Base-by-base conservation (phyloP, 2,113 vertebrate species). In the Sinocyclocheilus rhinocerous region DNA sequence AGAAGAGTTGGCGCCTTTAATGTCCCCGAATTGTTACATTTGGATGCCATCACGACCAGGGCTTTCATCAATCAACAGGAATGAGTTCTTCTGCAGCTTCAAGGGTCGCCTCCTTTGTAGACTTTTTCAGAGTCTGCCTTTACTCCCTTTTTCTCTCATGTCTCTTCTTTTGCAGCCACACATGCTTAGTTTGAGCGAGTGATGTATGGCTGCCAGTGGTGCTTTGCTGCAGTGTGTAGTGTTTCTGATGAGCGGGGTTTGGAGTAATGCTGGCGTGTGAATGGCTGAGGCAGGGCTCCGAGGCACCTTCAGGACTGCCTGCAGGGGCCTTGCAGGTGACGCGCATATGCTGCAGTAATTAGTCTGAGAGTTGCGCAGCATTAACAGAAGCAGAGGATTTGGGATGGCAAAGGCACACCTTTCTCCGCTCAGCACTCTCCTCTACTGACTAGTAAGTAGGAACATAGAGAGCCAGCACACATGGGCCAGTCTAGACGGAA, bases 261-360 rank as follows among this genome's bases (percentile, higher is more conserved):
- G 76, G 70, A 72, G 20, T 39, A 24, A 52, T 18, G 67, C 52
- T 72, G 82, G 67, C 8, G 57, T 86, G 75, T 77, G 55, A 83
- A 78, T 36, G 86, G 79, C 76, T 80, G 59, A 83, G 59, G 85
- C 80, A 67, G 80, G 73, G 59, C 80, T 87, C 59, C 15, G 85
- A 76, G 84, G 77, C 16, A 33, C 73, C 84, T 86, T 69, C 42
- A 85, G 84, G 84, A 86, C 84, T 84, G 84, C 91, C 84, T 89
- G 90, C 69, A 80, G 84, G 88, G 84, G 76, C 89, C 76, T 85
- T 65, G 87, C 88, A 89, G 90, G 87, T 87, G 85, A 89, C 69
- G 85, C 88, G 81, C 93, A 93, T 93, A 91, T 93, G 92, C 90
- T 92, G 91, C 87, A 82, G 90, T 94, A 93, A 94, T 93, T 93